Conservation (phyloP, 1,140 invertebrate species). For the Diachasmimorpha longicaudata region DNA sequence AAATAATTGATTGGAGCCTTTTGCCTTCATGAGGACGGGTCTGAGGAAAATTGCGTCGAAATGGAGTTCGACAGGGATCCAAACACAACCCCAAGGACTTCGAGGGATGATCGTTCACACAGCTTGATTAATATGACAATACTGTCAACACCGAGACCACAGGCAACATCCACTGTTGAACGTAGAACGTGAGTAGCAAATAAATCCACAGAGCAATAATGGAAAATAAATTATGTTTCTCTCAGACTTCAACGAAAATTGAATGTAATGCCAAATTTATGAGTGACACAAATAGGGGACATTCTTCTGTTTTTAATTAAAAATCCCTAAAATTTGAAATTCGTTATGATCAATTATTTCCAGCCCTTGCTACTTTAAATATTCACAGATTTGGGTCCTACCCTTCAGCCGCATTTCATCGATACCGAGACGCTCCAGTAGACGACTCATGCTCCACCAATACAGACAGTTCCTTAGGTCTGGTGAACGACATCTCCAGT, state of each 20-base stretch:
- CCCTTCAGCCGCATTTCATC: background rate
- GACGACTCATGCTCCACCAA: background rate
- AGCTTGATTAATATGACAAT: constrained; percentile 39
- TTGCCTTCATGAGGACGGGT: background rate
- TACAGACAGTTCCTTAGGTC: constrained; percentile 10
- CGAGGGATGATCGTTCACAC: background rate
- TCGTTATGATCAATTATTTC: too few relatives aligned
- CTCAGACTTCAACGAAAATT: too few relatives aligned
- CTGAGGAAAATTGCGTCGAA: background rate
- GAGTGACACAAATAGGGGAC: too few relatives aligned
- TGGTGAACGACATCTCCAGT: constrained; percentile 15
- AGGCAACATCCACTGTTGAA: constrained; percentile 51
- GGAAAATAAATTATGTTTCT: too few relatives aligned
- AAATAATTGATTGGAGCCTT: background rate
- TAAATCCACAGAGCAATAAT: background rate
- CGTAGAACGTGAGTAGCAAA: constrained; percentile 33
- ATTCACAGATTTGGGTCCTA: background rate
- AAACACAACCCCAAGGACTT: background rate
- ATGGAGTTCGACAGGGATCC: background rate
- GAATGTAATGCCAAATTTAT: too few relatives aligned
- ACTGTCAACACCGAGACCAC: constrained; percentile 45
- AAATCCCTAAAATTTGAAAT: too few relatives aligned
- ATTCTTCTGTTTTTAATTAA: too few relatives aligned
- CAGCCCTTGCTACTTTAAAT: too few relatives aligned
- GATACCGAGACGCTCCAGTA: background rate